Base-by-base conservation (phyloP, 1,140 invertebrate species). In the Tribolium madens region DNA sequence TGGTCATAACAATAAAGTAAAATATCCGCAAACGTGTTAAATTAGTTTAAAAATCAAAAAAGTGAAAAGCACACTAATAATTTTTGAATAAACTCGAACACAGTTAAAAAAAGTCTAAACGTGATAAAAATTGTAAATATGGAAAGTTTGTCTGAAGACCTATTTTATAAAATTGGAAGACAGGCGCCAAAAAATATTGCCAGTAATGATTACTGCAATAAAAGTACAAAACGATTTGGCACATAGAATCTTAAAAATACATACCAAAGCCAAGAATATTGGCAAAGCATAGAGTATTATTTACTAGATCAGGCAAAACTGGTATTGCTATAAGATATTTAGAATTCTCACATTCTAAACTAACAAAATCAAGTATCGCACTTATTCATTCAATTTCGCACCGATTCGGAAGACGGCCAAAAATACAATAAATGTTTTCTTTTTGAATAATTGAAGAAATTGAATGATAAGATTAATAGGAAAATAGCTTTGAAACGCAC, bases 301-400 rank as follows among this genome's bases (percentile, higher is more conserved):
- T 64, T 14, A 64, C 73, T 75, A 64, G 26, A 75, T 75, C 73
- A 75, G 73, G 73, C 73, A 75, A 75, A 75, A 64, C 53, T 75
- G 73, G 73, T 75, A 75, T 75, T 75, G 73, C 73, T 75, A 75
- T 75, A 60, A 60, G 52, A 60, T 75, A 47, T 75, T 75, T 75
- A 75, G 73, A 75, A 75, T 74, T 64, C 42, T 64, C 36, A 71
- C 69, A 71, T 52, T 71, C 42, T 71, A 71, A 71, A 64, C 57
- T 64, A 64, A 64, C 57, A 64, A 64, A 57, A 64, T 64, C 26
- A 64, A 64, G 26, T 64, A 64, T 64, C 57, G 21, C 21, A 13
- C 57, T 64, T 36, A 64, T 33, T 33, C 57, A 64, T 64, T 64
- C 57, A 64, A 64, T 64, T 64, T 64, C 57, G 26, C 21, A 64